These are phyloP conservation scores for Cantharis lateralis DNA, from an alignment of 2,888 invertebrate species.

Conservation along the genomic window DNA sequence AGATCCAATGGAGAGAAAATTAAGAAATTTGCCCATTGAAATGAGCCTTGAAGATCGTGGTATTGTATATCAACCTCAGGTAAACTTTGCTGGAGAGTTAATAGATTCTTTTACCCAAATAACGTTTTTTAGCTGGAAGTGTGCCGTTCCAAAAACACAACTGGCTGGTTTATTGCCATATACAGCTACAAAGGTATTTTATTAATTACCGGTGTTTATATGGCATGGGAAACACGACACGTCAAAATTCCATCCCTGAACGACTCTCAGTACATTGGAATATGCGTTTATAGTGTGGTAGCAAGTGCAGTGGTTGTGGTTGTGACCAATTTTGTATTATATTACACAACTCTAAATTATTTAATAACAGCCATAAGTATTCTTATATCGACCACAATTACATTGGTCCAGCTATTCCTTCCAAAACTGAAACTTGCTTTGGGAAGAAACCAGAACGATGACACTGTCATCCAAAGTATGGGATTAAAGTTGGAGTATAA, in stretches of 20 bases:
- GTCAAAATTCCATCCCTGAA: slow-evolving; percentile 91
- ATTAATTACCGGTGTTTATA: slow-evolving; percentile 87
- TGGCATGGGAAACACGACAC: slow-evolving; percentile 94
- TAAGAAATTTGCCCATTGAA: slow-evolving; percentile 81
- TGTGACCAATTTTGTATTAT: slow-evolving; percentile 84
- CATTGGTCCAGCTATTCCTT: slow-evolving; percentile 82
- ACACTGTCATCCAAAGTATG: slow-evolving; percentile 86
- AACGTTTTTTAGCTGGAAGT: slow-evolving; percentile 76
- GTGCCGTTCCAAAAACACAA: slow-evolving; percentile 84
- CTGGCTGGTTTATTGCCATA: slow-evolving; percentile 87
- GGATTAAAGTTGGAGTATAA: slow-evolving; percentile 88
- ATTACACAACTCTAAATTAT: slow-evolving; percentile 79
- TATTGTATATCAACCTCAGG: slow-evolving; percentile 85
- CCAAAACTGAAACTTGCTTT: slow-evolving; percentile 82
- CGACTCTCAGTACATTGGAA: slow-evolving; percentile 92
- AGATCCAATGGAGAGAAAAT: slow-evolving; percentile 86
- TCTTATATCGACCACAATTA: slow-evolving; percentile 83
- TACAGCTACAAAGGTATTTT: slow-evolving; percentile 90
- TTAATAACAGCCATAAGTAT: slow-evolving; percentile 83
- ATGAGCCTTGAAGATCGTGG: slow-evolving; percentile 77
- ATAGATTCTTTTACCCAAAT: slow-evolving; percentile 40
- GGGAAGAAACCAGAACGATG: slow-evolving; percentile 68
- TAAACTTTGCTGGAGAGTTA: slow-evolving; percentile 42
- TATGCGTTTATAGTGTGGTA: slow-evolving; percentile 90
- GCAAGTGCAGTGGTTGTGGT: slow-evolving; percentile 87